Conservation (phyloP, 1,140 invertebrate genomes). For the Zaprionus camerounensis region DNA sequence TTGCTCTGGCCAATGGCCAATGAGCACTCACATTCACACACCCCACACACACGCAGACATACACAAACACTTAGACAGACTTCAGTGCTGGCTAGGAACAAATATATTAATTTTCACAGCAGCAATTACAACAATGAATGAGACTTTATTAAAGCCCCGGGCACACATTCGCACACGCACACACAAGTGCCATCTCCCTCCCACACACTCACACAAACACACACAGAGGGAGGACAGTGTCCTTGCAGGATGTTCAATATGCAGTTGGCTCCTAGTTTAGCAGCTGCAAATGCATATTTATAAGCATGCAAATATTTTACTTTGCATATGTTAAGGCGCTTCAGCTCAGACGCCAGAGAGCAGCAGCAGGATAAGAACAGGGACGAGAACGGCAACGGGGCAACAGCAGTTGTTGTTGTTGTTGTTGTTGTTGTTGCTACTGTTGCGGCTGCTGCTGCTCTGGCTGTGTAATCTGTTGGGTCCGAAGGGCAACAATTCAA, state of each 20-base stretch:
- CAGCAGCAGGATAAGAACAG: background rate
- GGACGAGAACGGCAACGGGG: background rate
- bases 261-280: slow-evolving; percentile 18
- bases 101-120: slow-evolving; percentile 64
- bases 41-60: slow-evolving; percentile 1
- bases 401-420: slow-evolving; percentile 29
- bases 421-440: slow-evolving; percentile 33
- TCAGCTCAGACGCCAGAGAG: slow-evolving; percentile 29
- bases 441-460: slow-evolving; percentile 17
- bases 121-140: slow-evolving; percentile 28
- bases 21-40: background rate
- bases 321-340: slow-evolving; percentile 80
- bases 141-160: slow-evolving; percentile 29
- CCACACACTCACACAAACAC: slow-evolving; percentile 1
- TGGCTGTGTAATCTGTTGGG: slow-evolving; percentile 62
- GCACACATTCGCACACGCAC: background rate
- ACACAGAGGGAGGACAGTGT: background rate
- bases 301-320: slow-evolving; percentile 84
- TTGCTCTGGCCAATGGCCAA: slow-evolving; percentile 5
- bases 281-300: slow-evolving; percentile 73
- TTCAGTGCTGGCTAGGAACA: slow-evolving; percentile 22
- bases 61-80: slow-evolving; percentile 17
- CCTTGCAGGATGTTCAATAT: slow-evolving; percentile 23
- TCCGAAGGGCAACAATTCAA: slow-evolving; percentile 67
- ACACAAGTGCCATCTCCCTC: background rate